A percentile compares a stretch with the other conserved stretches of the same genome.
These are phyloP conservation scores for Proterorhinus semilunaris DNA, from an alignment of 2,113 vertebrate species.

Conservation along the genomic window DNA sequence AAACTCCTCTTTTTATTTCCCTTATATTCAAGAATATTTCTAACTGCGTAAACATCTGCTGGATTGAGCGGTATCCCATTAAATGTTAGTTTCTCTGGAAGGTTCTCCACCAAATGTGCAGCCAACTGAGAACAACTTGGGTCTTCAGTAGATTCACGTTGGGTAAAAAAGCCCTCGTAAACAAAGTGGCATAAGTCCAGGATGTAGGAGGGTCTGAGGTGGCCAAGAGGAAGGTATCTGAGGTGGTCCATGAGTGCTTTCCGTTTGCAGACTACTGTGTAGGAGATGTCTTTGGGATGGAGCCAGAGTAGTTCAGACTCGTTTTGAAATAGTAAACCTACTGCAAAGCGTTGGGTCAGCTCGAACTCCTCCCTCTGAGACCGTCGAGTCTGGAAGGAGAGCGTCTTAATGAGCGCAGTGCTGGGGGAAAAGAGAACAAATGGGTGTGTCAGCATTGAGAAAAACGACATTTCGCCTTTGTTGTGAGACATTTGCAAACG, in stretches of 20 bases:
- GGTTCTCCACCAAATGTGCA: slow-evolving; percentile 70
- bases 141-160: slow-evolving; percentile 29
- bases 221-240: slow-evolving; percentile 64
- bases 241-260: slow-evolving; percentile 74
- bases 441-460: background rate
- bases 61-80: slow-evolving; percentile 76
- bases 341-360: slow-evolving; percentile 78
- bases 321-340: slow-evolving; percentile 82
- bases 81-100: slow-evolving; percentile 80
- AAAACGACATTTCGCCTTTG: background rate
- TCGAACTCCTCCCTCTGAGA: slow-evolving; percentile 82
- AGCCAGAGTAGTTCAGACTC: slow-evolving; percentile 31
- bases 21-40: slow-evolving; percentile 69
- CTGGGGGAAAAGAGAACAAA: slow-evolving; percentile 61
- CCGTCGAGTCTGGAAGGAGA: slow-evolving; percentile 67
- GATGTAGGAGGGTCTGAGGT: slow-evolving; percentile 74
- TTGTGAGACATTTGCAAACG: too few relatives aligned
- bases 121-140: slow-evolving; percentile 38
- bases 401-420: slow-evolving; percentile 72
- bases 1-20: slow-evolving; percentile 69
- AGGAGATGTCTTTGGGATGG: slow-evolving; percentile 5
- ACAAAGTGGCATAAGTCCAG: slow-evolving; percentile 84
- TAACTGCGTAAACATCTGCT: slow-evolving; percentile 77
- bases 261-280: slow-evolving; percentile 62
- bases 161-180: slow-evolving; percentile 70